Percentiles rank a stretch among this genome's conserved stretches.
These are phyloP conservation scores for Ernsta delagoae DNA, from an alignment of 2,888 invertebrate genomes.

Conservation along the genomic window DNA sequence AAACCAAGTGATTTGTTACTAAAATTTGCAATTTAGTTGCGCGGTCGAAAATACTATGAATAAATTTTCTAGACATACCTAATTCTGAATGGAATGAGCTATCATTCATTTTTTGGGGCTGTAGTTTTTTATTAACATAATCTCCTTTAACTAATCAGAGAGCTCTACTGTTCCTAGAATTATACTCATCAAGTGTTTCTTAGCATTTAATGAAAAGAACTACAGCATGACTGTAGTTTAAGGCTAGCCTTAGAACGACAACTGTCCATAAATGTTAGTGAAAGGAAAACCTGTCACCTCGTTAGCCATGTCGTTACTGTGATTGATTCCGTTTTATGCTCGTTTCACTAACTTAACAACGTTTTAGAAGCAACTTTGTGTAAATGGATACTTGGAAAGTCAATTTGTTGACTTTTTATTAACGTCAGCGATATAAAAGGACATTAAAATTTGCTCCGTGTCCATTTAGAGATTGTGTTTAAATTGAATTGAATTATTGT, in stretches of 20 bases:
- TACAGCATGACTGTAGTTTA: too few species aligned
- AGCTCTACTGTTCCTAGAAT: not conserved
- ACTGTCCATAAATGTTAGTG: slow-evolving; percentile 45
- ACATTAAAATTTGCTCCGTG: not conserved
- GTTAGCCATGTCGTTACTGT: slow-evolving; percentile 42
- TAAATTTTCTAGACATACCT: not conserved
- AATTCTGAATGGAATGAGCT: not conserved
- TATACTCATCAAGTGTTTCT: not conserved
- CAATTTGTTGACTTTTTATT: slow-evolving; percentile 1
- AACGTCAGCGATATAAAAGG: not conserved
- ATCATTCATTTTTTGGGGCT: not conserved
- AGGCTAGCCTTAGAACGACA: slow-evolving; percentile 3
- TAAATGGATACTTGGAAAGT: slow-evolving; percentile 15
- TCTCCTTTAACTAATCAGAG: not conserved
- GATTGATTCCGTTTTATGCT: slow-evolving; percentile 31
- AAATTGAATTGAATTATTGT: too few species aligned
- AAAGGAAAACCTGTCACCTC: slow-evolving; percentile 45
- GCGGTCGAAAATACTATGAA: not conserved
- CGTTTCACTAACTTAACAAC: slow-evolving; percentile 26
- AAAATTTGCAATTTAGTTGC: not conserved
- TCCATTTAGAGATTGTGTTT: not conserved
- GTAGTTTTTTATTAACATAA: not conserved
- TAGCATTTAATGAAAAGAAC: not conserved
- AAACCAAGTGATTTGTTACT: too few species aligned
- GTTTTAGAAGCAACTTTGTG: slow-evolving; percentile 2